Conservation (phyloP, 1,140 invertebrate species). For the Carcinoscorpius rotundicauda region DNA sequence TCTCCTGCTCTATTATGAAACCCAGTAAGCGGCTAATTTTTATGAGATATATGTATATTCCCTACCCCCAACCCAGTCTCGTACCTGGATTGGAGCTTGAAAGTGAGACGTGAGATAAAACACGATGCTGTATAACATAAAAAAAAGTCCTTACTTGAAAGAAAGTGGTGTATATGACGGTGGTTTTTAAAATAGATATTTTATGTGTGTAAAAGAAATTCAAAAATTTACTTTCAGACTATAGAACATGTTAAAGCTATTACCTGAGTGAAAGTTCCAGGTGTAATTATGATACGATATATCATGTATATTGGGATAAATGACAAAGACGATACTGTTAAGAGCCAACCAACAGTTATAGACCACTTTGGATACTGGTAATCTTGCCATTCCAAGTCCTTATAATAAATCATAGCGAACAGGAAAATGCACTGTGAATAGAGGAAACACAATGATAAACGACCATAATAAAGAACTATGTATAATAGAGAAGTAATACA, state of each 20-base stretch:
- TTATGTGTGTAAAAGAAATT: too few relatives aligned
- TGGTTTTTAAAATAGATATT: too few relatives aligned
- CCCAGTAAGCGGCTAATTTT: too few relatives aligned
- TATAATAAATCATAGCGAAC: slow-evolving; percentile 49
- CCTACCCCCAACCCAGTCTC: too few relatives aligned
- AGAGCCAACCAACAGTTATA: slow-evolving; percentile 52
- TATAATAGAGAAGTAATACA: not conserved
- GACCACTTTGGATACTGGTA: slow-evolving; percentile 56
- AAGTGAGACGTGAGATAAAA: too few relatives aligned
- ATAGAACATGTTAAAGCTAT: not conserved
- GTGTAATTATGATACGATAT: slow-evolving; percentile 42
- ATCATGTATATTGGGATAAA: slow-evolving; percentile 55
- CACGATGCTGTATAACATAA: too few relatives aligned
- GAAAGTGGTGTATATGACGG: too few relatives aligned
- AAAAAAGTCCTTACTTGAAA: too few relatives aligned
- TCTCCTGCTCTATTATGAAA: too few relatives aligned
- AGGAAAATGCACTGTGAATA: slow-evolving; percentile 50
- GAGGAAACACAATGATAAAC: slow-evolving; percentile 13
- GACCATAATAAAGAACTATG: not conserved
- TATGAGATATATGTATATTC: too few relatives aligned
- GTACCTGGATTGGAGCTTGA: too few relatives aligned
- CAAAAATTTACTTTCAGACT: too few relatives aligned
- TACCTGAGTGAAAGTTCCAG: slow-evolving; percentile 42
- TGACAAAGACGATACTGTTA: slow-evolving; percentile 54
- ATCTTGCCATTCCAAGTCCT: slow-evolving; percentile 47